Evolutionary conservation across 1,140 invertebrate species (phyloP), one percentile per base, ranked within the genome.

Genomic region (Aleiodes sp.): DNA sequence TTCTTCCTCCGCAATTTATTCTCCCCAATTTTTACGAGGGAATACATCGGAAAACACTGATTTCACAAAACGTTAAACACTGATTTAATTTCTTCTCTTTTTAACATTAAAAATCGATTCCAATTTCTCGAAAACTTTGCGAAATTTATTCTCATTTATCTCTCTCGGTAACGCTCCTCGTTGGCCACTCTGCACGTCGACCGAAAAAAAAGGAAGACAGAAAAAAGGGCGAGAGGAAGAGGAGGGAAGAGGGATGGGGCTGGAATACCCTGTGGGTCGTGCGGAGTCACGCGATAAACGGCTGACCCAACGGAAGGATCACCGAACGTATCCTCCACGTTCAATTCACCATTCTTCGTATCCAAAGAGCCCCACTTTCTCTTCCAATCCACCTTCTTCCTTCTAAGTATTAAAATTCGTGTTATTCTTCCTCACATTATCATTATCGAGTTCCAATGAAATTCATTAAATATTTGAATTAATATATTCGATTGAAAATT

Each of bases 241-340:
- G n/a, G n/a, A n/a, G n/a, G n/a, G n/a, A n/a, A n/a, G n/a, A n/a
- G n/a, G n/a, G n/a, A n/a, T n/a, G n/a, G n/a, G n/a, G n/a, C n/a
- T n/a, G n/a, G n/a, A n/a, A n/a, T n/a, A n/a, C n/a, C n/a, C n/a
- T n/a, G n/a, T n/a, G n/a, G n/a, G n/a, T n/a, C 16, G 3, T 24
- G 8, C 19, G 12, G 9, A 21, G 56, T 31, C 56, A 59, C 56
- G 56, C 56, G 56, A 59, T 59, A 59, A 59, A 59, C n/a, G 10
- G 28, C 28, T 59, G 56, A 59, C 56, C 56, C 56, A n/a, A 31
- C 26, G 28, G 28, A 31, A n/a, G 1, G n/a, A 43, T 16, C 1
- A 6, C 12, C 4, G 31, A 35, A 4, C 31, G 31, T 35, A 4
- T 35, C 31, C 31, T 35, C 31, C 31, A 35, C 39, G 12, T 16